Evolutionary conservation across 53 echinoderm and acorn worm genomes (phyloP), one percentile per base, ranked within the genome.

Genomic region (Patiria pectinifera): DNA sequence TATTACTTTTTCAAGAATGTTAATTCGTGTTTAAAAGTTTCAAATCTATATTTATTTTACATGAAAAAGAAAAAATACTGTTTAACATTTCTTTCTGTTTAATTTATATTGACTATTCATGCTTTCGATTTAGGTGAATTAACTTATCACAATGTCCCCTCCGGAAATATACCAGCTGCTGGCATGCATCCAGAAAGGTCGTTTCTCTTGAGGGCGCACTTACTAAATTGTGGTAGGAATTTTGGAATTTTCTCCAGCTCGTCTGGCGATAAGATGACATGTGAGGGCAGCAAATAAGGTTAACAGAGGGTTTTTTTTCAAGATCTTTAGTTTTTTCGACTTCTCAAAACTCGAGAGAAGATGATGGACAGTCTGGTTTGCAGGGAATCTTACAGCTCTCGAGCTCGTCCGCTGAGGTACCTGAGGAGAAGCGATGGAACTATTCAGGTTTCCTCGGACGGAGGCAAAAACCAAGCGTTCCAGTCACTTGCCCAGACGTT

Each of bases 381-480:
- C 81, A 61, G 77, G 63, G 90, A 90, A 81, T 80, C 69, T 13
- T 90, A 80, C 81, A 81, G 90, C 45, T 80, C 80, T 10, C 80
- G 35, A 15, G 25, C 63, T 22, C 69, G 80, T 63, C 81, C 81
- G 3, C 48, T 80, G 80, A 90, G 81, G 22, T 90, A 90, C 82
- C 21, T 63, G 18, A 81, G 81, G 69, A 80, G 63, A n/a, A 61
- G 47, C 11, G 81, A 90, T 48, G 90, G 81, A 21, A 80, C 80
- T 14, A 48, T 90, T 81, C 69, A 81, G 69, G 81, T 90, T 53
- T 90, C 69, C 15, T 43, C 35, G 12, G 90, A 90, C 24, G 81
- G 70, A 63, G 63, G 71, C 22, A 48, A 15, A n/a, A 80, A 90
- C n/a, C 90, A 21, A 18, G 90, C 81, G 12, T 77, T 90, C 2